A percentile compares a stretch with the other conserved stretches of the same genome.
phyloP scores from a whole-genome alignment of 2,888 invertebrate genomes.

The Ecdyonurus torrentis region DNA sequence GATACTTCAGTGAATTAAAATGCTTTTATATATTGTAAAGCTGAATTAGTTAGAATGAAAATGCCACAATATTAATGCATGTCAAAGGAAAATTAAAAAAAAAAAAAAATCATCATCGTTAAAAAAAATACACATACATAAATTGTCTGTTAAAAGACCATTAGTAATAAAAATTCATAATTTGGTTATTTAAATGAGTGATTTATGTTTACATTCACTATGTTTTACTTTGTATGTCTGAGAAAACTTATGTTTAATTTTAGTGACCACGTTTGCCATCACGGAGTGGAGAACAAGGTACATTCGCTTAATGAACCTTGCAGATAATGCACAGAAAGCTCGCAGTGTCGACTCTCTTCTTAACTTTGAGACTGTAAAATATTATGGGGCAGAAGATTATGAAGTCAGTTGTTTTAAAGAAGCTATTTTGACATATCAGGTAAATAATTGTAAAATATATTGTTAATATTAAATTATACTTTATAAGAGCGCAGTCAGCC shows the following conservation, averaged over 20 bases:
- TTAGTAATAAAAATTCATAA: not conserved
- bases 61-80: too few relatives aligned
- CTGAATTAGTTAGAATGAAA: too few relatives aligned
- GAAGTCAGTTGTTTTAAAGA: constrained; percentile 73
- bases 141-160: not conserved
- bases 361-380: constrained; percentile 98
- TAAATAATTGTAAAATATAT: too few relatives aligned
- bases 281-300: constrained; percentile 98
- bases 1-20: constrained; percentile 6
- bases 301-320: constrained; percentile 81
- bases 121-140: not conserved
- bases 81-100: too few relatives aligned
- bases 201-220: not conserved
- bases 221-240: not conserved
- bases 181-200: not conserved
- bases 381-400: constrained; percentile 86
- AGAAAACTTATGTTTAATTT: not conserved
- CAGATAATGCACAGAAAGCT: constrained; percentile 84
- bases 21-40: too few relatives aligned
- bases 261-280: constrained; percentile 71
- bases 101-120: too few relatives aligned
- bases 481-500: too few relatives aligned
- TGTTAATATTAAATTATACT: too few relatives aligned
- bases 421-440: constrained; percentile 75
- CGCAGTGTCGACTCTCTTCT: constrained; percentile 89